Evolutionary conservation across 2,797 vertebrate genomes (phyloP).

Genomic region (Clarias fuscus): DNA sequence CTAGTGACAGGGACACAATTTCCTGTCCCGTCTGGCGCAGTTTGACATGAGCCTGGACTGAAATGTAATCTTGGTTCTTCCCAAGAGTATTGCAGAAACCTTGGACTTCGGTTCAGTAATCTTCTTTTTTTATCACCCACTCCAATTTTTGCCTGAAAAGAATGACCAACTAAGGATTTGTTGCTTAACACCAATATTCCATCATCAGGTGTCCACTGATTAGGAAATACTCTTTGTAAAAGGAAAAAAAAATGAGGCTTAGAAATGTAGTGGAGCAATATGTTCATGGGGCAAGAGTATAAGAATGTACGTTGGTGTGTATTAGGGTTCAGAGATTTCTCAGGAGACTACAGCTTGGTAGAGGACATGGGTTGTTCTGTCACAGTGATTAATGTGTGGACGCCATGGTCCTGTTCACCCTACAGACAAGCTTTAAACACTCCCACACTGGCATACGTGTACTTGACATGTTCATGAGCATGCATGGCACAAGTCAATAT

Average conservation of each 20-base stretch:
- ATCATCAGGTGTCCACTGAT: constrained; percentile 44
- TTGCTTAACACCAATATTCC: constrained; percentile 62
- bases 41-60: constrained; percentile 74
- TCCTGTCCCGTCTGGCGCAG: constrained; percentile 79
- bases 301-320: constrained; percentile 50
- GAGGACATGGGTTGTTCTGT: constrained; percentile 66
- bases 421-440: constrained; percentile 64
- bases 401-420: constrained; percentile 53
- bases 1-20: constrained; percentile 82
- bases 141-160: constrained; percentile 61
- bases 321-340: constrained; percentile 75
- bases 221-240: constrained; percentile 33
- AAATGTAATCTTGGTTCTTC: constrained; percentile 79
- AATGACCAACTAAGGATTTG: constrained; percentile 62
- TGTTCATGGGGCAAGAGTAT: constrained; percentile 28
- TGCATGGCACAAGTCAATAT: constrained; percentile 54
- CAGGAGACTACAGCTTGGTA: constrained; percentile 62
- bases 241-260: constrained; percentile 25
- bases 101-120: constrained; percentile 74
- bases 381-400: constrained; percentile 74
- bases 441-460: constrained; percentile 48
- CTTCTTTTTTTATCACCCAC: constrained; percentile 63
- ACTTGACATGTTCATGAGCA: constrained; percentile 56
- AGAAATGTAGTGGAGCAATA: constrained; percentile 33
- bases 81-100: constrained; percentile 73